Base-by-base conservation (phyloP, 1,140 invertebrate genomes). In the Musca vetustissima region DNA sequence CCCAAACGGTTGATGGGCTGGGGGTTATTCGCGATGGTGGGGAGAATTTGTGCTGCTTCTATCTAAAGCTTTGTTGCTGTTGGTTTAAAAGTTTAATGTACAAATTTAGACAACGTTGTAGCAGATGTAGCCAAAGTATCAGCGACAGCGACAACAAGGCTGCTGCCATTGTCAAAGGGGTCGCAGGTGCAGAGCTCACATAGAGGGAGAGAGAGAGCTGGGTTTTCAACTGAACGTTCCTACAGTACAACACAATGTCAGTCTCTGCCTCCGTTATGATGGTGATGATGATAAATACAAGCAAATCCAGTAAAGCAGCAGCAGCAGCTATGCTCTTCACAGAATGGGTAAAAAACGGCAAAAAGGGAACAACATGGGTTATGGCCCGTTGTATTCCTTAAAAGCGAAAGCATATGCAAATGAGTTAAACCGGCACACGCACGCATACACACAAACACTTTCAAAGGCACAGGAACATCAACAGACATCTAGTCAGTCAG, bases 341-440 rank as follows among this genome's bases (percentile, higher is more conserved):
- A 13, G 11, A 13, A 32, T 32, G 28, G 6, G 15, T 17, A 53
- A 28, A 17, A 57, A 57, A 22, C 24, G 11, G 21, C 17, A 52
- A 19, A 15, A 52, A 19, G 19, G 19, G 17, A 52, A 59, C 15
- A 43, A 28, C 36, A 36, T 59, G 53, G 9, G 57, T 24, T 24
- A 55, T 55, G 53, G 53, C 53, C 3, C 22, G 53, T 43, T 11
- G 15, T 32, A 50, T 52, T 66, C 43, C 36, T 74, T 69, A 71
- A 80, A 79, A 79, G 75, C 76, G 74, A 78, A 80, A 80, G 75
- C 78, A 75, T 79, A 80, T 80, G 78, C 76, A 80, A 80, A 80
- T 80, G 76, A 80, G 76, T 49, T 57, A 21, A 19, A 28, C 36
- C 15, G 7, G 21, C 19, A 55, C 21, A 57, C 36, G 28, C 53